A percentile compares a stretch with the other conserved stretches of the same genome.
These are phyloP conservation scores for Tragulus kanchil DNA, from an alignment of 2,113 vertebrate genomes.

Conservation along the genomic window DNA sequence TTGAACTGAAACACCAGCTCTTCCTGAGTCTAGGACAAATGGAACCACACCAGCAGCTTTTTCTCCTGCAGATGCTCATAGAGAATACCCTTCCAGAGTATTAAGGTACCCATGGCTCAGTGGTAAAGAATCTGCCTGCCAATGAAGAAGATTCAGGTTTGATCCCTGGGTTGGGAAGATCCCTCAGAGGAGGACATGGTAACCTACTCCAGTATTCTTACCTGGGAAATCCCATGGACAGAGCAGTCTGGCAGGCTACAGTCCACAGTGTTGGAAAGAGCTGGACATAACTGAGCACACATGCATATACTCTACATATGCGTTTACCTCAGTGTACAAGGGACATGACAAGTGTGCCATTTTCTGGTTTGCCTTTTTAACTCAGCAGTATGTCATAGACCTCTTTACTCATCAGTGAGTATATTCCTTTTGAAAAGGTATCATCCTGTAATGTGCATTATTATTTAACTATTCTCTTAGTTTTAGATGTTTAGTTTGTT, in stretches of 20 bases:
- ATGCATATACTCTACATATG: neutral
- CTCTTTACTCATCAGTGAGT: neutral
- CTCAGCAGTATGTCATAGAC: neutral
- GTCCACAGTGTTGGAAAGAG: neutral
- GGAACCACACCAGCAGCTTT: too few relatives aligned
- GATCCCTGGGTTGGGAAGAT: neutral
- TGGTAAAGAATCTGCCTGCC: neutral
- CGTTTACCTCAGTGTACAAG: conserved; percentile 1
- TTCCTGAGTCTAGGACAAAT: neutral
- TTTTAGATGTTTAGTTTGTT: neutral
- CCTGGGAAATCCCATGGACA: neutral
- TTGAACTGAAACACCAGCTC: neutral
- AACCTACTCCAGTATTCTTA: neutral
- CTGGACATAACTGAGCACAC: neutral
- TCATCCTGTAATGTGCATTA: neutral
- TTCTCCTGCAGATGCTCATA: too few relatives aligned
- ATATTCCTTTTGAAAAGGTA: neutral
- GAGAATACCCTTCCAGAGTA: neutral
- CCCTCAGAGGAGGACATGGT: neutral
- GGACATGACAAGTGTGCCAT: neutral
- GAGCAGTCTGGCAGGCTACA: neutral
- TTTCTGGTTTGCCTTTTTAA: conserved; percentile 35
- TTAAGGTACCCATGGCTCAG: neutral
- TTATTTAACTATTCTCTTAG: neutral
- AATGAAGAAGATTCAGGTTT: neutral